A percentile compares a stretch with the other conserved stretches of the same genome.
These are phyloP conservation scores for Drosophila meridionalis DNA, from an alignment of 2,888 invertebrate species.

Conservation along the genomic window DNA sequence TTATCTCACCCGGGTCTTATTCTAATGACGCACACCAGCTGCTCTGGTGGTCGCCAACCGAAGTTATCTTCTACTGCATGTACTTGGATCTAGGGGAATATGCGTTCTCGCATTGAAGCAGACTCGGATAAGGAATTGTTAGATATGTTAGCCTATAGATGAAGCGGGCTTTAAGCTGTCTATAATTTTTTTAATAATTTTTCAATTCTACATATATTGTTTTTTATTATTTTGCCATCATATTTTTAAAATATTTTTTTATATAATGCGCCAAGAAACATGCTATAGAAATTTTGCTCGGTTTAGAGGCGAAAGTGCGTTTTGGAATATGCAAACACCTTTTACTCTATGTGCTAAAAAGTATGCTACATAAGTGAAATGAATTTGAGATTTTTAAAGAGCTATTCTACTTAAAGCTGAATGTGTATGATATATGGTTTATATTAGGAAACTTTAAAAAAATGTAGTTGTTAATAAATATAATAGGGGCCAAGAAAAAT, in stretches of 20 bases:
- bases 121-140: not conserved
- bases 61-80: constrained; percentile 37
- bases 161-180: not conserved
- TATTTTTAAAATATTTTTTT: not conserved
- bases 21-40: constrained; percentile 48
- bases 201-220: not conserved
- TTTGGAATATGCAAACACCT: not conserved
- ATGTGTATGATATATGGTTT: too few relatives aligned
- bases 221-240: not conserved
- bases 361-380: constrained; percentile 21
- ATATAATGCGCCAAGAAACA: not conserved
- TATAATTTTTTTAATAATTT: not conserved
- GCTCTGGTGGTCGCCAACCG: constrained; percentile 22
- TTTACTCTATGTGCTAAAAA: not conserved
- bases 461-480: too few relatives aligned
- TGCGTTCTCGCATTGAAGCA: constrained; percentile 18
- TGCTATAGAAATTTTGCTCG: not conserved
- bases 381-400: not conserved
- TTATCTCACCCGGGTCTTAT: constrained; percentile 49
- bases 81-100: constrained; percentile 4
- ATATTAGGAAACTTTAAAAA: too few relatives aligned
- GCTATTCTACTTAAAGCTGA: not conserved
- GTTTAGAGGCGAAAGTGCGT: not conserved
- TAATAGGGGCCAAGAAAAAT: too few relatives aligned
- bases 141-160: not conserved